Evolutionary conservation across 2,113 vertebrate species (phyloP).

Genomic region (Sciurus niger): DNA sequence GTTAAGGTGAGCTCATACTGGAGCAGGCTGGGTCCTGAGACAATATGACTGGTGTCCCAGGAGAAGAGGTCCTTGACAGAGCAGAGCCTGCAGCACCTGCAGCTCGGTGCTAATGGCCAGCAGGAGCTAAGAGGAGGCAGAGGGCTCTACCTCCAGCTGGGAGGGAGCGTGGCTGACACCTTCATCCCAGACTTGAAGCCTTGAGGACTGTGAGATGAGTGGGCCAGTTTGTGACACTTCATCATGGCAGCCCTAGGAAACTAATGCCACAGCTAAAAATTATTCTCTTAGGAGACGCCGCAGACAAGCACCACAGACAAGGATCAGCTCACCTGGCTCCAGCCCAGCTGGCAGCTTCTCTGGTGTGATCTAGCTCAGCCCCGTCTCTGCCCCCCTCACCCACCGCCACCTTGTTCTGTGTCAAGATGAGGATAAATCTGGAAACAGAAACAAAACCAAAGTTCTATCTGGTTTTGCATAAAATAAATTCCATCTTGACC

Average conservation of each 20-base stretch:
- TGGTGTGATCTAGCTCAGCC: neutral
- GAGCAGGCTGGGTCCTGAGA: neutral
- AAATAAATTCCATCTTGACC: neutral
- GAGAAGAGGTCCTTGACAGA: neutral
- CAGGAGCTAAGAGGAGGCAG: neutral
- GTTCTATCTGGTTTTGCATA: neutral
- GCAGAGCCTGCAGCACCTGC: neutral
- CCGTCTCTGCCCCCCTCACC: neutral
- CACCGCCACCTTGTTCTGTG: neutral
- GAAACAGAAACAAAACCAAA: neutral
- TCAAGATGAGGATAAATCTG: neutral
- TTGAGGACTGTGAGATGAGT: neutral
- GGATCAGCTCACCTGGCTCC: neutral
- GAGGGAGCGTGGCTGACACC: neutral
- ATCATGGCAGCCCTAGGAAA: neutral
- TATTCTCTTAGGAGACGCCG: neutral
- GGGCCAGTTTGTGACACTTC: neutral
- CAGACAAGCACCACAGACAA: neutral
- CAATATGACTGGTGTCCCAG: neutral
- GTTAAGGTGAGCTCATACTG: neutral
- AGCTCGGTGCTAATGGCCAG: neutral
- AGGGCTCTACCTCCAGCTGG: fast-evolving
- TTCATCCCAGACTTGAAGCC: neutral
- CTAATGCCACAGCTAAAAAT: neutral
- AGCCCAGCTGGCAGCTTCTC: neutral